Percentiles rank a stretch among this genome's conserved stretches.
These are phyloP conservation scores for Callosobruchus maculatus DNA, from an alignment of 2,888 invertebrate species.

Conservation along the genomic window DNA sequence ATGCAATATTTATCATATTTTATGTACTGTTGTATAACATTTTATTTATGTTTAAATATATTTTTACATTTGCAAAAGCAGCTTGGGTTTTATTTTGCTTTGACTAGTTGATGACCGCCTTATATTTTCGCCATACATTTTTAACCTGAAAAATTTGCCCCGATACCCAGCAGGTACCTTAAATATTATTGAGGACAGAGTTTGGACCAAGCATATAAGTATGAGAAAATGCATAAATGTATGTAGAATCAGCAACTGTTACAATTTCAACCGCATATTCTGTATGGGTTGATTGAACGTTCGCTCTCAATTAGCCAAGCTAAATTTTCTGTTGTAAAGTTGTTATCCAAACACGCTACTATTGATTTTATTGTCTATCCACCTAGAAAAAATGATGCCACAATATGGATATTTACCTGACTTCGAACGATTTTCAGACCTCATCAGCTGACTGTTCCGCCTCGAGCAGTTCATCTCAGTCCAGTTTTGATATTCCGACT, in stretches of 20 bases:
- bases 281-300: too few species aligned
- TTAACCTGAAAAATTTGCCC: conserved; percentile 8
- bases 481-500: too few species aligned
- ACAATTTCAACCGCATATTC: too few species aligned
- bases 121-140: conserved; percentile 21
- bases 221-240: background rate
- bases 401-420: too few species aligned
- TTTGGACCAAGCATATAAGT: background rate
- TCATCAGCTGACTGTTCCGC: too few species aligned
- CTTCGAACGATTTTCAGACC: too few species aligned
- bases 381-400: too few species aligned
- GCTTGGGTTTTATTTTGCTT: conserved; percentile 51
- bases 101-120: conserved; percentile 24
- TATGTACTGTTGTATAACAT: conserved; percentile 51
- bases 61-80: conserved; percentile 51
- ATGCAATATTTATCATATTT: conserved; percentile 52
- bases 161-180: conserved; percentile 8
- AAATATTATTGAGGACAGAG: background rate
- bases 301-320: too few species aligned
- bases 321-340: too few species aligned
- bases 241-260: background rate
- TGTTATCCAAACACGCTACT: too few species aligned
- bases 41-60: conserved; percentile 52
- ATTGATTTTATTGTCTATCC: too few species aligned
- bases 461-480: too few species aligned